Evolutionary conservation across 2,113 vertebrate genomes (phyloP), one percentile per base, ranked within the genome.

Genomic region (Crotophaga sulcirostris): DNA sequence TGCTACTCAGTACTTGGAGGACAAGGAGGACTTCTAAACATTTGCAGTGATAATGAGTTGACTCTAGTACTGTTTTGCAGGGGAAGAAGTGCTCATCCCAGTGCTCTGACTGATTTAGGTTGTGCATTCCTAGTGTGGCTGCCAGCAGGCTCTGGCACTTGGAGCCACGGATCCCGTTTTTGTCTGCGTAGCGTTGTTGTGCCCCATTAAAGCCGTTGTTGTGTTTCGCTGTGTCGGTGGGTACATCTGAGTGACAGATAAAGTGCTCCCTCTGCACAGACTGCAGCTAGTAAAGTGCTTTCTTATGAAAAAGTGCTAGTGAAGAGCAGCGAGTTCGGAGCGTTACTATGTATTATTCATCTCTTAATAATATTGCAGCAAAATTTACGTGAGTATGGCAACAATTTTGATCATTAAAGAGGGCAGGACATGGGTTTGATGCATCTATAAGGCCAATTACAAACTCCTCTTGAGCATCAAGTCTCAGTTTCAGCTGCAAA

Each of bases 11-110:
- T 58, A 75, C 87, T 87, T 16, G 2, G 81, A 90, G 93, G 82
- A 91, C 20, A 26, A 13, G 63, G 68, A 93, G 33, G 72, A 84
- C 78, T 91, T 36, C 59, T 79, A 74, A 77, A 62, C 90, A 77
- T 76, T 76, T 94, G 84, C 84, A 69, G 69, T 15, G 31, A 96
- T 93, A 21, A 97, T 93, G 94, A 94, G 88, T 59, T 0, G 6
- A 18, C 38, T 72, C 34, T 13, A n/a, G 72, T 9, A 26, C 63
- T 73, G 40, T 54, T 84, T 79, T 73, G 74, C 70, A 74, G 67
- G 42, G 28, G 34, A 16, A 85, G 67, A 44, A 63, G 62, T 4
- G 29, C 25, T 90, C 6, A 1, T 38, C 59, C 42, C 0, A 2
- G 1, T 58, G 66, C 74, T 82, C 74, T 49, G 66, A 63, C 69